Conservation (phyloP, 2,888 invertebrate species). For the Cheilosia soror region DNA sequence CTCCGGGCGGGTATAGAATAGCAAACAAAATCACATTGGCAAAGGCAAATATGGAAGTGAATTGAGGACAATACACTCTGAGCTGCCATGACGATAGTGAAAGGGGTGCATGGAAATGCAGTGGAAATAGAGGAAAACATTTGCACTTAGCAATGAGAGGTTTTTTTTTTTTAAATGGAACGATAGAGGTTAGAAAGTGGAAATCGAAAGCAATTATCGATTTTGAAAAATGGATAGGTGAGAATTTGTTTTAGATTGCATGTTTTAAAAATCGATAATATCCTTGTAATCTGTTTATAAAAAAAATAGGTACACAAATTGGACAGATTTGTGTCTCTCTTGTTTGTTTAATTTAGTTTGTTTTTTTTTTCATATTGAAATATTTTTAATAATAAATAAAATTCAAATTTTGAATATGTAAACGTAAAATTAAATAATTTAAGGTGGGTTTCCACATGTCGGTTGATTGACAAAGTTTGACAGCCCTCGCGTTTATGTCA, state of each 20-base stretch:
- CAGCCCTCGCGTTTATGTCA: too few relatives aligned
- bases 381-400: too few relatives aligned
- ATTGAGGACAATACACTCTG: conserved; percentile 47
- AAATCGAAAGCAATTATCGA: background rate
- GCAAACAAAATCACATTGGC: conserved; percentile 23
- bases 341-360: too few relatives aligned
- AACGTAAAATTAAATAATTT: too few relatives aligned
- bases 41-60: conserved; percentile 29
- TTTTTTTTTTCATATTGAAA: too few relatives aligned
- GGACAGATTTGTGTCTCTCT: too few relatives aligned
- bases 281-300: too few relatives aligned
- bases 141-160: conserved; percentile 25
- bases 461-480: too few relatives aligned
- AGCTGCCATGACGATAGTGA: conserved; percentile 16
- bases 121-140: conserved; percentile 1
- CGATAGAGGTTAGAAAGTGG: background rate
- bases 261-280: too few relatives aligned
- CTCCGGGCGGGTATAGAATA: background rate
- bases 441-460: too few relatives aligned
- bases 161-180: conserved; percentile 1
- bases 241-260: background rate
- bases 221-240: background rate
- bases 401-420: too few relatives aligned
- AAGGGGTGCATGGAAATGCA: conserved; percentile 17
- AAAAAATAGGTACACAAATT: too few relatives aligned